Evolutionary conservation across 1,140 invertebrate species (phyloP), one percentile per base, ranked within the genome.

Genomic region (Lepidurus arcticus): DNA sequence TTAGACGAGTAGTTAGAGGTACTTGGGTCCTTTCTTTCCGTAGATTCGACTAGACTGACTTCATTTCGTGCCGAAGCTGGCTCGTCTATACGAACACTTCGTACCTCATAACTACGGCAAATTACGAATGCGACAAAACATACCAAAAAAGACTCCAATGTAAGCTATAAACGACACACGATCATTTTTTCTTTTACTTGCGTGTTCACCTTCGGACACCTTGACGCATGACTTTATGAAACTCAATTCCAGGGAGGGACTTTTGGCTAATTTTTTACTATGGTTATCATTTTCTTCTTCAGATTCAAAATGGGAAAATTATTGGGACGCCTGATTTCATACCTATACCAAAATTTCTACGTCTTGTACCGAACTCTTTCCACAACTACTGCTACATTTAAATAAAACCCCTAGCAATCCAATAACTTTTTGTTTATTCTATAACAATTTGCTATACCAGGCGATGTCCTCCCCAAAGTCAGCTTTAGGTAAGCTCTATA

Each of bases 301-400:
- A 82, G 81, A 82, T 80, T 80, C 81, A 78, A 79, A 82, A 80
- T 82, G 81, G 81, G 81, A 82, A 80, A 79, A 80, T 76, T 82
- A 82, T 80, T 82, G 81, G 81, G 81, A 81, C 80, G 79, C 81
- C 79, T 82, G 81, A 81, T 75, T 34, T 65, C 21, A 21, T 65
- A 65, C 53, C 43, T 47, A 78, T 44, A 42, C 43, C 42, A 42
- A 24, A 34, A 76, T 42, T 44, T 44, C 65, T 21, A 9, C 44
- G 53, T 44, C n/a, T 73, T 44, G 42, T 76, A n/a, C 42, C 42
- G 73, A 74, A 16, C 42, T 44, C 44, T 42, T 8, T 44, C 42
- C 24, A 11, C 74, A 26, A 76, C 6, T 26, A 34, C 4, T 65
- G 43, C 42, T 42, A 74, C 43, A n/a, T 21, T 44, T 74, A 76